A percentile compares a stretch with the other conserved stretches of the same genome.
These are phyloP conservation scores for Drosophila buzzatii DNA, from an alignment of 2,888 invertebrate species.

Conservation along the genomic window DNA sequence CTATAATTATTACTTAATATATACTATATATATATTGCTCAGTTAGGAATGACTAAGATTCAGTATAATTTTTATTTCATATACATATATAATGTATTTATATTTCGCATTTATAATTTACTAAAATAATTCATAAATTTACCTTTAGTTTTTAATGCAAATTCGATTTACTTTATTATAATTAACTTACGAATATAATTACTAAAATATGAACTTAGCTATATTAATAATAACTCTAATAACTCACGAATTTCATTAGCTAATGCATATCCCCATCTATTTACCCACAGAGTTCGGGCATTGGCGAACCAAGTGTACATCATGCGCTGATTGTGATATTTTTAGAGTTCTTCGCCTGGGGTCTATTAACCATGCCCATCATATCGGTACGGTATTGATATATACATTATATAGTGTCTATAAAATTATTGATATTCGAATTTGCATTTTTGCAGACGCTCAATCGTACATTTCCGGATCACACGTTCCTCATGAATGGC, in stretches of 20 bases:
- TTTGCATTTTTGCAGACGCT: slow-evolving; percentile 87
- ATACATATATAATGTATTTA: too few species aligned
- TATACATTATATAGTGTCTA: not conserved
- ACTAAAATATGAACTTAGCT: not conserved
- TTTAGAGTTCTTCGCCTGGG: slow-evolving; percentile 99
- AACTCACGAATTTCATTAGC: not conserved
- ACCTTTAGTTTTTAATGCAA: not conserved
- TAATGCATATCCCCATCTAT: slow-evolving; percentile 15
- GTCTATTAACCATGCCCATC: slow-evolving; percentile 98
- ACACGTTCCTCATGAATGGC: slow-evolving; percentile 99
- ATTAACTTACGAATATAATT: not conserved
- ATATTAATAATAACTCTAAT: not conserved
- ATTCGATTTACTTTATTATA: not conserved
- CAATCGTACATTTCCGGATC: slow-evolving; percentile 98
- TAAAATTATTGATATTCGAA: not conserved
- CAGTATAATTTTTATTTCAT: too few species aligned
- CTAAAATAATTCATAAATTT: not conserved
- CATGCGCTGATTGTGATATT: slow-evolving; percentile 99
- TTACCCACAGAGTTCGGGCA: slow-evolving; percentile 91
- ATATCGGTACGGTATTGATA: slow-evolving; percentile 87
- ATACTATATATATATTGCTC: too few species aligned
- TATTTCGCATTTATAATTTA: too few species aligned
- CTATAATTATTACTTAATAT: not conserved
- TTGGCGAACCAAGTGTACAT: slow-evolving; percentile 97
- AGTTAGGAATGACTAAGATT: too few species aligned